Percentiles rank a stretch among this genome's conserved stretches.
These are phyloP conservation scores for Tenthredo scrophulariae DNA, from an alignment of 2,888 invertebrate genomes.

Conservation along the genomic window DNA sequence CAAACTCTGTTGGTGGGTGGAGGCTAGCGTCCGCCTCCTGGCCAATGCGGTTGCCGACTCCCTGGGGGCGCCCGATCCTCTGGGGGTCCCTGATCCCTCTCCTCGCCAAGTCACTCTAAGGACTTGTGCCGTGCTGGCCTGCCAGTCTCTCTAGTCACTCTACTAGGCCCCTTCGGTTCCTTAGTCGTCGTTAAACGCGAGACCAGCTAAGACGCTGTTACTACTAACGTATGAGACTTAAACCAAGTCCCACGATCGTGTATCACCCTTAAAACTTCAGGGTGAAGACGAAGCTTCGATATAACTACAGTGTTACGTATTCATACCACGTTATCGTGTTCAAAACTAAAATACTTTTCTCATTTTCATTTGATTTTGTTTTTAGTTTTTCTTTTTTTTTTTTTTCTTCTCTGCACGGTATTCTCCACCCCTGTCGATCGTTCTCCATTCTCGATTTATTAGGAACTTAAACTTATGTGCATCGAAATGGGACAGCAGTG, in stretches of 20 bases:
- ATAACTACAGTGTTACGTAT: not conserved
- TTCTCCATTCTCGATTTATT: not conserved
- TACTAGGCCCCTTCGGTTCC: conserved; percentile 49
- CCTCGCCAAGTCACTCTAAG: conserved; percentile 53
- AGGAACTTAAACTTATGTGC: not conserved
- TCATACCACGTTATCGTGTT: not conserved
- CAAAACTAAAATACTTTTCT: not conserved
- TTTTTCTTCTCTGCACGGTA: not conserved
- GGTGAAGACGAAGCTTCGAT: not conserved
- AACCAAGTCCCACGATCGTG: not conserved
- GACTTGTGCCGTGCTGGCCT: conserved; percentile 48
- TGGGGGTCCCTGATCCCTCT: conserved; percentile 66
- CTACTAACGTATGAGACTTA: conserved; percentile 1
- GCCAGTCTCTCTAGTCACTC: conserved; percentile 51
- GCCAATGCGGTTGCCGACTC: conserved; percentile 76
- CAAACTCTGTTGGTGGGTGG: conserved; percentile 69
- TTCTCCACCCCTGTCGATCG: not conserved
- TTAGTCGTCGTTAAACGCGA: conserved; percentile 50
- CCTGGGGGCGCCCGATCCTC: conserved; percentile 75
- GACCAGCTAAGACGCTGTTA: conserved; percentile 45
- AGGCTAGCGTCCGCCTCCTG: conserved; percentile 76
- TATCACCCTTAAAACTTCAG: conserved; percentile 2
- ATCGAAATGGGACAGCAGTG: conserved; percentile 30
- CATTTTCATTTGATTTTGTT: not conserved
- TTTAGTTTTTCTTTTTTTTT: not conserved